Evolutionary conservation across 53 echinoderm and acorn worm species (phyloP), one percentile per base, ranked within the genome.

Genomic region (Antedon mediterranea): DNA sequence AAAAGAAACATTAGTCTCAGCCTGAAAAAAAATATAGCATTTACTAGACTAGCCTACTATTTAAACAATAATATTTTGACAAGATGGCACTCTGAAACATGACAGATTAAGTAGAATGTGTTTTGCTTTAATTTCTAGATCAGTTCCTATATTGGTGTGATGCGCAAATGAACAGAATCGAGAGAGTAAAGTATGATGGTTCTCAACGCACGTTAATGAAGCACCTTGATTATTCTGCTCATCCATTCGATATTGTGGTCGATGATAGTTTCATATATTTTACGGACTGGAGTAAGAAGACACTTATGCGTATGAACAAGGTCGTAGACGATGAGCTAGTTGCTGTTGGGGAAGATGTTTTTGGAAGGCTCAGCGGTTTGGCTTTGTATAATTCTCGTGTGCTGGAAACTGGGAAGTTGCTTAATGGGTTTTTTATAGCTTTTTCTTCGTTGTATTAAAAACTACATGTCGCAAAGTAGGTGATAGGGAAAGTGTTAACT

Each of bases 81-180:
- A n/a, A n/a, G n/a, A n/a, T n/a, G n/a, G n/a, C n/a, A n/a, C n/a
- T n/a, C n/a, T n/a, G n/a, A n/a, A n/a, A n/a, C n/a, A n/a, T n/a
- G n/a, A n/a, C n/a, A n/a, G n/a, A n/a, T 37, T 37, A 37, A 37
- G 6, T 11, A 37, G 37, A n/a, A n/a, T n/a, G n/a, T n/a, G n/a
- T n/a, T 32, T 76, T 57, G 4, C 3, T 76, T 33, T 71, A 37
- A 6, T 13, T 43, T 3, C 11, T 78, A 93, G 93, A 28, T 15
- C 77, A 83, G 30, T 81, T 77, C 13, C 44, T 94, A 28, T 94
- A 94, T 78, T 94, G 94, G 94, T 83, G 85, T 73, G 89, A 94
- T 71, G 91, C 87, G 20, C 78, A 71, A 9, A 23, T 70, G 0
- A 82, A 89, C 32, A 83, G 14, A 32, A 85, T 94, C 20, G 94